phyloP scores from a whole-genome alignment of 2,888 invertebrate species.

The Pherbina coryleti region DNA sequence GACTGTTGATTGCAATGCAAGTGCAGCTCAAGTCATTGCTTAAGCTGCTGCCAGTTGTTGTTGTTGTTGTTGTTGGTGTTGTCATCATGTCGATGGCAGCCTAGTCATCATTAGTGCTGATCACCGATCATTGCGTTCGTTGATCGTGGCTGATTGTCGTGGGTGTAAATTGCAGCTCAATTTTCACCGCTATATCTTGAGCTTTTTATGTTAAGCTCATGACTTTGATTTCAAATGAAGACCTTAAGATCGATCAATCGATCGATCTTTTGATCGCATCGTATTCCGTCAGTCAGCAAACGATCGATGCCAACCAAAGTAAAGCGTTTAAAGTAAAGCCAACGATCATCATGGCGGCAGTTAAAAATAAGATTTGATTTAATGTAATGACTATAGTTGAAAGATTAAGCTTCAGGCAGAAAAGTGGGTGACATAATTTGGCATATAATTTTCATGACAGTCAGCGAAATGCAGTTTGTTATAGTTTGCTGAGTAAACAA shows the following conservation, averaged over 20 bases:
- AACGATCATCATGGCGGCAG: not conserved
- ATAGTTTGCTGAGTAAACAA: conserved; percentile 21
- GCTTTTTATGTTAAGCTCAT: conserved; percentile 16
- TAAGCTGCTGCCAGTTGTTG: not conserved
- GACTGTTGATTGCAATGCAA: conserved; percentile 35
- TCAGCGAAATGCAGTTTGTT: not conserved
- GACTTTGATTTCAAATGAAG: conserved; percentile 36
- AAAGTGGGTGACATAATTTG: conserved; percentile 50
- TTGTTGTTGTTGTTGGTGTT: conserved; percentile 35
- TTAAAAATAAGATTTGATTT: not conserved
- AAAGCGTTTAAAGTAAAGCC: not conserved
- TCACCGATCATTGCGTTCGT: conserved; percentile 25
- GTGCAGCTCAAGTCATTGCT: conserved; percentile 25
- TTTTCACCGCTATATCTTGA: conserved; percentile 42
- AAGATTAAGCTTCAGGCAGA: conserved; percentile 10
- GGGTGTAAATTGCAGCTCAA: conserved; percentile 55
- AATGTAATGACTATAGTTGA: conserved; percentile 17
- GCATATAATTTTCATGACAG: conserved; percentile 12
- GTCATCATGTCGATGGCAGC: conserved; percentile 26
- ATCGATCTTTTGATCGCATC: not conserved
- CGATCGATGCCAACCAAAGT: not conserved
- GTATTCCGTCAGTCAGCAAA: not conserved
- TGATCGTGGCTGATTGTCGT: conserved; percentile 46
- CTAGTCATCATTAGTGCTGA: conserved; percentile 30
- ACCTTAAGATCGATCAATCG: conserved; percentile 23